Base-by-base conservation (phyloP, 2,888 invertebrate species). In the Dilophus febrilis region DNA sequence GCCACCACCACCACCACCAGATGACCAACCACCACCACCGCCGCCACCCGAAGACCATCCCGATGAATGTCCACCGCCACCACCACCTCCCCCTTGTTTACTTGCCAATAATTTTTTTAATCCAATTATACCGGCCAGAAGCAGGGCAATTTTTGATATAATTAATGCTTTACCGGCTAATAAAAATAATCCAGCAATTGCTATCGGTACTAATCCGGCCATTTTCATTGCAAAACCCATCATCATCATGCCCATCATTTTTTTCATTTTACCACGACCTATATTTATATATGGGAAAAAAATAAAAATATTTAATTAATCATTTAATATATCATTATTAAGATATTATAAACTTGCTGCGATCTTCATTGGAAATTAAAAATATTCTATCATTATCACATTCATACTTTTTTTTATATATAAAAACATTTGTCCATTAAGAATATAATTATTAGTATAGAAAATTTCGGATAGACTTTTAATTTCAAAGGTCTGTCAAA, bases 171-270 rank as follows among this genome's bases (percentile, higher is more conserved):
- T 87, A 40, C 86, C 86, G 10, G 86, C 86, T 45, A 86, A 56
- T 19, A 85, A 61, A 66, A 85, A 86, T 8, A 87, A 68, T 11
- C 77, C 78, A 30, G 82, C 84, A 50, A 86, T 80, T 7, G 79
- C 83, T 3, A 86, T 55, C 0, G 86, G 86, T 19, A 85, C 70
- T 68, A 86, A 64, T 3, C 82, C 81, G 16, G 79, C 77, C 74
- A 85, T 74, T 61, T 86, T 86, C 72, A 83, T 84, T 4, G 77
- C 78, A 47, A 78, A 72, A 6, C 83, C 84, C 81, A 84, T 84
- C 77, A 84, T 82, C 82, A 87, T 82, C 73, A 82, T 83, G 28
- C 79, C 74, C 83, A 86, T 83, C 82, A 85, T 85, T 52, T 84
- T 83, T 69, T 85, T 85, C 81, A 83, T 83, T 61, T 84, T 82